Conservation (phyloP, 2,888 invertebrate species). For the Mylabris sibirica region DNA sequence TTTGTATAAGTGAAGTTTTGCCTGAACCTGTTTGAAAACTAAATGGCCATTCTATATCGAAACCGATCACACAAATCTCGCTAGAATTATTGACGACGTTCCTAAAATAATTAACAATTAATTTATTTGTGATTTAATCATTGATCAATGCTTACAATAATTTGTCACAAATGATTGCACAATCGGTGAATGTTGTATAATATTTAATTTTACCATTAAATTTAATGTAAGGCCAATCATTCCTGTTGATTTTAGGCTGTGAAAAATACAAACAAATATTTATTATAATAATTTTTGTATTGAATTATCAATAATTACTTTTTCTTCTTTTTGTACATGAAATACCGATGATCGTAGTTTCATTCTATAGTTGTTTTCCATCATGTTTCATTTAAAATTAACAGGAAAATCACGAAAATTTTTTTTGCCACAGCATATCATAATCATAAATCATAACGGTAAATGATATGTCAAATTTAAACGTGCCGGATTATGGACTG, state of each 20-base stretch:
- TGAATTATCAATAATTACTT: constrained; percentile 12
- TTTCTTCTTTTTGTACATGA: constrained; percentile 16
- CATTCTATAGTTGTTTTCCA: constrained; percentile 20
- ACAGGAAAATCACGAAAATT: background rate
- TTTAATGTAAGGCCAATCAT: constrained; percentile 42
- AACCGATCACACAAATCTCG: constrained; percentile 65
- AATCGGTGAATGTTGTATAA: constrained; percentile 59
- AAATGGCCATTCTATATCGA: constrained; percentile 75
- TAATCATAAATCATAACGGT: too few relatives aligned
- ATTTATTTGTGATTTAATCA: constrained; percentile 5
- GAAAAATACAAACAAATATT: constrained; percentile 1
- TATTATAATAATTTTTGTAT: background rate
- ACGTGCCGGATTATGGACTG: too few relatives aligned
- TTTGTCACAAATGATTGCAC: constrained; percentile 62
- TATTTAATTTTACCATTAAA: constrained; percentile 56
- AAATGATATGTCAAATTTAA: too few relatives aligned
- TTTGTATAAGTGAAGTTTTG: constrained; percentile 69
- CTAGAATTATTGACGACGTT: constrained; percentile 51
- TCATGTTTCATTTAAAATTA: background rate
- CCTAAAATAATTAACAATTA: constrained; percentile 46
- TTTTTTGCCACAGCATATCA: background rate
- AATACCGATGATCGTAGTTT: constrained; percentile 21
- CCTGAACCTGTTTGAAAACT: constrained; percentile 67
- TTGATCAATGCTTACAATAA: constrained; percentile 57
- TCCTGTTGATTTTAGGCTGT: constrained; percentile 4